phyloP scores from a whole-genome alignment of 2,888 invertebrate species.

The Prenolepis imparis region DNA sequence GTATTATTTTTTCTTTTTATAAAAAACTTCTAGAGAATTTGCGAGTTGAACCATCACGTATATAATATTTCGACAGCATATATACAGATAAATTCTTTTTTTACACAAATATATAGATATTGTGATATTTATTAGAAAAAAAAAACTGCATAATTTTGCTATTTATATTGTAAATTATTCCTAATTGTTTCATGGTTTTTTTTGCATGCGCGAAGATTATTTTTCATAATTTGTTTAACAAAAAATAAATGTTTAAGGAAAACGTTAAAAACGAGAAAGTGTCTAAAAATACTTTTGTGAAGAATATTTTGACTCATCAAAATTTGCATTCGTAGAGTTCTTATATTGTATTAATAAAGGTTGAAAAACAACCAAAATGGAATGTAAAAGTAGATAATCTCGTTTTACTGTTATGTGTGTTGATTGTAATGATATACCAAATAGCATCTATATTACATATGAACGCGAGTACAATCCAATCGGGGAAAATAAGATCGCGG shows the following conservation, averaged over 20 bases:
- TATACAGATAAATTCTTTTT: neutral
- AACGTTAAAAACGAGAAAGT: neutral
- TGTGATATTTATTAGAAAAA: neutral
- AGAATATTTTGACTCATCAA: neutral
- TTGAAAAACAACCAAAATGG: conserved; percentile 18
- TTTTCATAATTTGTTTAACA: neutral
- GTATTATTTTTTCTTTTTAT: conserved; percentile 8
- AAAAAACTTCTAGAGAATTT: neutral
- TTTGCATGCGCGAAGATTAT: neutral
- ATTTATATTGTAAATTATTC: neutral
- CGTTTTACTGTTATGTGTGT: neutral
- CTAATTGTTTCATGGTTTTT: conserved; percentile 15
- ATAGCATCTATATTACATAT: conserved; percentile 50
- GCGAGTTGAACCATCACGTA: neutral
- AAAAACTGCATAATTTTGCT: neutral
- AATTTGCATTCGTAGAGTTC: neutral
- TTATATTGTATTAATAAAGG: neutral
- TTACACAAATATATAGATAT: neutral
- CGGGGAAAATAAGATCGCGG: conserved; percentile 81
- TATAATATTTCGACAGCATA: neutral
- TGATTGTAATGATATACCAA: conserved; percentile 28
- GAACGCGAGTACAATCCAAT: conserved; percentile 79
- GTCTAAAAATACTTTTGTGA: neutral
- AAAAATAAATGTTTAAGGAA: neutral
- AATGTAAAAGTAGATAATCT: conserved; percentile 29